A percentile compares a stretch with the other conserved stretches of the same genome.
These are phyloP conservation scores for Helostoma temminkii DNA, from an alignment of 2,797 vertebrate genomes.

Conservation along the genomic window DNA sequence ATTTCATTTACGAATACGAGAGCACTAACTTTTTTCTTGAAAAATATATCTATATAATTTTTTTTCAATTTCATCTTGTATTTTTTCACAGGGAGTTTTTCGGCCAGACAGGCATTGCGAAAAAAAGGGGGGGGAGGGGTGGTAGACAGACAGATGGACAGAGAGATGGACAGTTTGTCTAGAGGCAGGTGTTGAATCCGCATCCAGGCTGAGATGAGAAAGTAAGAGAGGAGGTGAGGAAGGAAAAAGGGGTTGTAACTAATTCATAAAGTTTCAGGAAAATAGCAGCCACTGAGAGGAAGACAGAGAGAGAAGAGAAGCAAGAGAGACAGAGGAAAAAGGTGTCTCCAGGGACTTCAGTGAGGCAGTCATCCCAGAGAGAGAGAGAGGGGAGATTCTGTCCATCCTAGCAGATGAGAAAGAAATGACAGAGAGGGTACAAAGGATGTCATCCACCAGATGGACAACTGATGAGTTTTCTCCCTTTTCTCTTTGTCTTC, in stretches of 20 bases:
- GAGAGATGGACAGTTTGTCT: conserved; percentile 73
- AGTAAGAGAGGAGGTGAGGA: conserved; percentile 72
- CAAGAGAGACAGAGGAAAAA: conserved; percentile 71
- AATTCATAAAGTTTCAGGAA: conserved; percentile 88
- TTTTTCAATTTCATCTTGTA: conserved; percentile 68
- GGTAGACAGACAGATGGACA: conserved; percentile 60
- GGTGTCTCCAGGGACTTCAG: conserved; percentile 85
- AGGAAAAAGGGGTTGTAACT: conserved; percentile 84
- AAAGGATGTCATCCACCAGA: conserved; percentile 87
- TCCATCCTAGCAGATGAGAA: conserved; percentile 86
- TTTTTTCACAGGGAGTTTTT: conserved; percentile 67
- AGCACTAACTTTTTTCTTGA: conserved; percentile 73
- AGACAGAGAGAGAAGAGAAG: conserved; percentile 64
- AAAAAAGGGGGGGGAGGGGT: not conserved
- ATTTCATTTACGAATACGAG: conserved; percentile 83
- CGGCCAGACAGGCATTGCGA: conserved; percentile 49
- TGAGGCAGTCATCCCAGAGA: conserved; percentile 83
- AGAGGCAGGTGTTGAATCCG: conserved; percentile 80
- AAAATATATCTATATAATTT: conserved; percentile 63
- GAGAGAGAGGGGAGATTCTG: conserved; percentile 75
- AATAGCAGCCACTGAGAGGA: conserved; percentile 77
- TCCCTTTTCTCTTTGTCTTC: conserved; percentile 74
- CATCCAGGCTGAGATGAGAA: conserved; percentile 72
- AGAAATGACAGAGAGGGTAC: conserved; percentile 86
- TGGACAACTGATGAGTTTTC: conserved; percentile 87